Conservation (phyloP, 2,888 invertebrate species). For the Ormyrus thymus region DNA sequence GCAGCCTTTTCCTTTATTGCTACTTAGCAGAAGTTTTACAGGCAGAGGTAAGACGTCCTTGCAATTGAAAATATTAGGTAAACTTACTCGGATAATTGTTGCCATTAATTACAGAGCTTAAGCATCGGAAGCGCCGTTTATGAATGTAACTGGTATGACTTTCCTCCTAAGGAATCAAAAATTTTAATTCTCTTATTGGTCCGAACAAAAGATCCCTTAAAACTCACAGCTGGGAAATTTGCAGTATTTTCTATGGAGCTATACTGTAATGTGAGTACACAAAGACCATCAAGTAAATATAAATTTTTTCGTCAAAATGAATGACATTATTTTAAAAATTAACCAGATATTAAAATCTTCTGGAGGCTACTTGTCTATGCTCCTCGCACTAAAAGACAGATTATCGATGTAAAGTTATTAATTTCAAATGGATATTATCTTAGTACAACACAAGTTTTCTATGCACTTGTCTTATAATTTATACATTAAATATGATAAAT, state of each 20-base stretch:
- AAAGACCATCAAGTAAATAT: background rate
- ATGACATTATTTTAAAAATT: too few relatives aligned
- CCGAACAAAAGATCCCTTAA: constrained; percentile 60
- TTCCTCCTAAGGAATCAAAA: constrained; percentile 52
- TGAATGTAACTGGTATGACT: constrained; percentile 61
- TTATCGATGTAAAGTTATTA: constrained; percentile 6
- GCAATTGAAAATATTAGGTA: background rate
- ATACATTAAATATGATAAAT: too few relatives aligned
- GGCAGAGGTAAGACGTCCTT: constrained; percentile 33
- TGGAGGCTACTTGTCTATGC: constrained; percentile 47
- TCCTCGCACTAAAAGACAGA: constrained; percentile 38
- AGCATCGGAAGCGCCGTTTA: constrained; percentile 59
- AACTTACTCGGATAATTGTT: too few relatives aligned
- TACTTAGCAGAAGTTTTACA: constrained; percentile 49
- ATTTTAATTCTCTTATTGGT: constrained; percentile 58
- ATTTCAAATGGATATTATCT: too few relatives aligned
- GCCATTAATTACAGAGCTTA: constrained; percentile 57
- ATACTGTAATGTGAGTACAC: constrained; percentile 60
- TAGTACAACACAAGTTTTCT: too few relatives aligned
- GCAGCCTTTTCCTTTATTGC: constrained; percentile 53
- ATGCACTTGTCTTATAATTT: too few relatives aligned
- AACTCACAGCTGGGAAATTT: constrained; percentile 65
- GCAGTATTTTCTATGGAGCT: constrained; percentile 61
- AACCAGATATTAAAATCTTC: constrained; percentile 48
- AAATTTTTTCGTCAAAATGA: too few relatives aligned